Evolutionary conservation across 2,113 vertebrate genomes (phyloP).

Genomic region (Calyptommatus sinebrachiatus): DNA sequence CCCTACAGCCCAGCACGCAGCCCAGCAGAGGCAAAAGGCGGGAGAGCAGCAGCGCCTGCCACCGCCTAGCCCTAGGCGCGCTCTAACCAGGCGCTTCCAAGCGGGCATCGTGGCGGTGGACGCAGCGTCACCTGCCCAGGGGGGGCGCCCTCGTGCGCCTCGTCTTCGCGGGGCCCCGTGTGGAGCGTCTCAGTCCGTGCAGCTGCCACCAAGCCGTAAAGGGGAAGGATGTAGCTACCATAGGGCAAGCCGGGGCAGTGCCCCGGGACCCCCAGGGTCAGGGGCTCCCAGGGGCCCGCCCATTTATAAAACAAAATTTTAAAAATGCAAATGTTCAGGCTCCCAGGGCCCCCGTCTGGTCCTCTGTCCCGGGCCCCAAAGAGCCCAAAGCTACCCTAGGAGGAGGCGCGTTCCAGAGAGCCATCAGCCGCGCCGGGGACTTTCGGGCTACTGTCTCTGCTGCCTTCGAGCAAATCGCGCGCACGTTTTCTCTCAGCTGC

Average conservation of each 20-base stretch:
- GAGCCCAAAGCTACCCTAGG: no score
- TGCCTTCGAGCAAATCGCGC: no score
- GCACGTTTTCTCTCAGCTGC: no score
- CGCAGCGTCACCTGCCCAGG: not conserved
- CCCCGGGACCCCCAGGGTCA: no score
- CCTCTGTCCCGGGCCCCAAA: no score
- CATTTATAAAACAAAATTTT: no score
- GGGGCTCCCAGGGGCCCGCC: no score
- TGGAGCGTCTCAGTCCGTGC: conserved; percentile 9
- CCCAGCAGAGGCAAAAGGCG: conserved; percentile 77
- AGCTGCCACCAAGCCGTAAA: not conserved
- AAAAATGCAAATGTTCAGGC: no score
- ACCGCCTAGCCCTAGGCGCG: conserved; percentile 48
- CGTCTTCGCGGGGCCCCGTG: no score
- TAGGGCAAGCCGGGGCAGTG: no score
- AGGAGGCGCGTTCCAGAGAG: not conserved
- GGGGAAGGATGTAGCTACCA: not conserved
- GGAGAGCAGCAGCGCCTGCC: conserved; percentile 74
- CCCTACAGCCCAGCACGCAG: conserved; percentile 80
- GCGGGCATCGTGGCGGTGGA: conserved; percentile 50
- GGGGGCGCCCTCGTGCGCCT: no score
- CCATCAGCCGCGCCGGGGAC: not conserved
- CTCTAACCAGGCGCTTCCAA: conserved; percentile 63
- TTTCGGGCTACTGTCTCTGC: not conserved
- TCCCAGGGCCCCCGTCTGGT: no score